A percentile compares a stretch with the other conserved stretches of the same genome.
Evolutionary conservation across 2,797 vertebrate genomes (phyloP).

Genomic region (Distichodus sexfasciatus): DNA sequence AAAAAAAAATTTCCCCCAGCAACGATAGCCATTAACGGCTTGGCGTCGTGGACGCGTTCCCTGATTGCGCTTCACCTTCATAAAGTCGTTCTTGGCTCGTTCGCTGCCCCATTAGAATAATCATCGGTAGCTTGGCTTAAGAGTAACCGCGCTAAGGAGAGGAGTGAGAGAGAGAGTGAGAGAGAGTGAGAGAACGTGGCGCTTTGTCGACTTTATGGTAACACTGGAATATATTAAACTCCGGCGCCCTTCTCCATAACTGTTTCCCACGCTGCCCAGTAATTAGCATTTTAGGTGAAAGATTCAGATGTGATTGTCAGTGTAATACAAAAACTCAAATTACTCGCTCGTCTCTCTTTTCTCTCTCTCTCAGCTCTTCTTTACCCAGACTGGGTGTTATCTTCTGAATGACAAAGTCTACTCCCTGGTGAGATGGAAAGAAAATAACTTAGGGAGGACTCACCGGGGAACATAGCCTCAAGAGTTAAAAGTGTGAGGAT

Average conservation of each 20-base stretch:
- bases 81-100: conserved; percentile 56
- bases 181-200: conserved; percentile 42
- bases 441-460: conserved; percentile 39
- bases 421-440: conserved; percentile 34
- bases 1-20: conserved; percentile 41
- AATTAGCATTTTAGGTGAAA: conserved; percentile 76
- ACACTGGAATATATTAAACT: conserved; percentile 59
- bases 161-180: no score
- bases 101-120: conserved; percentile 57
- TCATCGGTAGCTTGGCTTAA: conserved; percentile 52
- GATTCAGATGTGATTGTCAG: conserved; percentile 63
- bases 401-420: conserved; percentile 50
- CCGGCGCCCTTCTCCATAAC: conserved; percentile 55
- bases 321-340: conserved; percentile 72
- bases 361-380: no score
- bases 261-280: conserved; percentile 72
- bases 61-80: conserved; percentile 50
- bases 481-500: background rate
- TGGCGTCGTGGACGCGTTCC: conserved; percentile 37
- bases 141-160: conserved; percentile 45
- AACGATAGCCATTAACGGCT: conserved; percentile 46
- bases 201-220: conserved; percentile 60
- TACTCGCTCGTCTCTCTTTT: conserved; percentile 58
- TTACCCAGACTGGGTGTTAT: conserved; percentile 43
- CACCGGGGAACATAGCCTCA: conserved; percentile 19